phyloP scores from a whole-genome alignment of 2,888 invertebrate genomes.

The Apamea anceps region DNA sequence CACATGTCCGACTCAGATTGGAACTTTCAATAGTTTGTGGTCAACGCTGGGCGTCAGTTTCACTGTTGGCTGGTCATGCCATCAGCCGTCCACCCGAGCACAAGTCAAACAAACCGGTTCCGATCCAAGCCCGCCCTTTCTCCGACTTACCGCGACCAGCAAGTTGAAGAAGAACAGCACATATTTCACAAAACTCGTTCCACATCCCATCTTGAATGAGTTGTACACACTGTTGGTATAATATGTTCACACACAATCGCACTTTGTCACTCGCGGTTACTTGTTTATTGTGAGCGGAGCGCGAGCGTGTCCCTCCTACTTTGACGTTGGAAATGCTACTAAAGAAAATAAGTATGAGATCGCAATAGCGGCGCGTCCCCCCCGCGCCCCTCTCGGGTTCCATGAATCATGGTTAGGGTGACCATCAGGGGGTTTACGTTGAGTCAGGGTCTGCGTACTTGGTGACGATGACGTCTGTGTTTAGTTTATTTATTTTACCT shows the following conservation, averaged over 20 bases:
- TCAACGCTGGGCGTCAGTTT: constrained; percentile 66
- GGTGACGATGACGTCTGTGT: constrained; percentile 5
- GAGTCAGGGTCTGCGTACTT: constrained; percentile 32
- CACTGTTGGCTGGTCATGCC: constrained; percentile 83
- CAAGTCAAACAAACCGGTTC: constrained; percentile 83
- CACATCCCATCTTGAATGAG: constrained; percentile 91
- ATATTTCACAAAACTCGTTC: constrained; percentile 95
- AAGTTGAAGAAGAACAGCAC: constrained; percentile 95
- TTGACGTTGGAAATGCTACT: constrained; percentile 81
- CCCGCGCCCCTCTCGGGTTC: constrained; percentile 70
- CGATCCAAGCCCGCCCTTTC: constrained; percentile 74
- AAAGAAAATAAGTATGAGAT: constrained; percentile 81
- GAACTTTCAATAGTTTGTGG: constrained; percentile 44
- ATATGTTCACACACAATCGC: constrained; percentile 82
- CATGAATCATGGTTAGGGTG: constrained; percentile 76
- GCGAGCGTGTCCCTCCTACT: constrained; percentile 66
- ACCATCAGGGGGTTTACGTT: constrained; percentile 69
- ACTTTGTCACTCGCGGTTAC: constrained; percentile 85
- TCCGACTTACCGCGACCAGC: constrained; percentile 93
- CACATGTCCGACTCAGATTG: constrained; percentile 29
- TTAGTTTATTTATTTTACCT: background rate
- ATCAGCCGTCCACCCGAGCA: constrained; percentile 80
- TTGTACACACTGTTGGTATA: constrained; percentile 82
- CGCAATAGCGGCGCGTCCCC: constrained; percentile 84
- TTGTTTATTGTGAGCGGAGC: constrained; percentile 66